Conservation (phyloP, 2,113 vertebrate genomes). For the Strix uralensis region DNA sequence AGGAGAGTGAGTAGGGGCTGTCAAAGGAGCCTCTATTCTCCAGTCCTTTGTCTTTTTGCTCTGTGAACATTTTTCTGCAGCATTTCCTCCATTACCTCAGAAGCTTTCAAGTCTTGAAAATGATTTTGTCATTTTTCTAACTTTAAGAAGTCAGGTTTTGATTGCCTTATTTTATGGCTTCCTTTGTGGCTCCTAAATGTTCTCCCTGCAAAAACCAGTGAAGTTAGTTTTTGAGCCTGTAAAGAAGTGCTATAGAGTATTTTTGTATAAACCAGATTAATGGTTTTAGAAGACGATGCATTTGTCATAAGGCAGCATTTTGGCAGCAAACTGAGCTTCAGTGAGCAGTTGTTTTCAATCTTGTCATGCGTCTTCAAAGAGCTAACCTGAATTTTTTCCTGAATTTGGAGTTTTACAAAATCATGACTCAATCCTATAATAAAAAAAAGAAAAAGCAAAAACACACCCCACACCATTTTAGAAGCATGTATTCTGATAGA, state of each 20-base stretch:
- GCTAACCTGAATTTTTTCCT: constrained; percentile 41
- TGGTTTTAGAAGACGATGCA: constrained; percentile 37
- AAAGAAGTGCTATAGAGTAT: constrained; percentile 14
- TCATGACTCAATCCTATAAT: background rate
- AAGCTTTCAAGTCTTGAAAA: constrained; percentile 20
- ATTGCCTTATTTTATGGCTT: constrained; percentile 38
- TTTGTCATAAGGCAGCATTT: constrained; percentile 54
- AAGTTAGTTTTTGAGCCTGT: constrained; percentile 6
- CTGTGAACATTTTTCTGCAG: background rate
- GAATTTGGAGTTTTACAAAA: constrained; percentile 42
- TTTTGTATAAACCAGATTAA: constrained; percentile 56
- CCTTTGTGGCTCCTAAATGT: constrained; percentile 35
- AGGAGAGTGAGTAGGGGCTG: background rate
- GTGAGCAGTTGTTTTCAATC: constrained; percentile 57
- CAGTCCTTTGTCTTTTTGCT: background rate
- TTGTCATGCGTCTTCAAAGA: background rate
- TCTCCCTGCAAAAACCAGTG: background rate
- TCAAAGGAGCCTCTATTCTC: background rate
- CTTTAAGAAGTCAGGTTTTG: constrained; percentile 9
- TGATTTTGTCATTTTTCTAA: constrained; percentile 37
- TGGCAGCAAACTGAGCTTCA: constrained; percentile 52
- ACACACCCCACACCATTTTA: background rate
- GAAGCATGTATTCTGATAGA: background rate
- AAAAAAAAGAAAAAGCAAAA: background rate
- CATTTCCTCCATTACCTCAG: background rate